Base-by-base conservation (phyloP, 1,140 invertebrate species). In the Pseudobourletiella spinata region DNA sequence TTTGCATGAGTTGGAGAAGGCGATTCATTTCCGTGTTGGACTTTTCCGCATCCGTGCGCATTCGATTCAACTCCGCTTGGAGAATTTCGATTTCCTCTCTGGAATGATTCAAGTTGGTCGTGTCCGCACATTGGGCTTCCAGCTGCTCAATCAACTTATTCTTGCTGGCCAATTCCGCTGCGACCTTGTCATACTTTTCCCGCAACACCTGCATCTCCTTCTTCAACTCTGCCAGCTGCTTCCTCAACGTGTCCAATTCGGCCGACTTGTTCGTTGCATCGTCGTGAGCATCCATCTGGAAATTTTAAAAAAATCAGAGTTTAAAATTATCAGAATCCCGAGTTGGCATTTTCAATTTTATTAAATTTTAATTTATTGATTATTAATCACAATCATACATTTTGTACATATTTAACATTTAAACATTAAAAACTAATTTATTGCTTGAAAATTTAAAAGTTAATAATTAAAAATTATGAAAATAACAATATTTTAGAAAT, bases 1-100 rank as follows among this genome's bases (percentile, higher is more conserved):
- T 93, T 79, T 95, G 90, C 72, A 97, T 86, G 35, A 96, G 81
- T 74, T 94, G 86, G 66, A 95, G 78, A 61, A 97, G 76, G 71
- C 52, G 28, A 55, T 30, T 55, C 52, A 55, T 55, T 39, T 55
- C 52, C 4, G 52, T 8, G n/a, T 8, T 35, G 11, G 28, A 35
- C 18, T 8, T 51, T 32, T 51, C 28, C 16, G 16, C 44, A n/a
- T 59, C 43, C 2, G 42, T 39, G 6, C 26, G 3, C 57, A 48
- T 22, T 20, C 62, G 42, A 24, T 44, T 18, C 32, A 48, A 15
- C 54, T 55, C 29, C 35, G 25, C 26, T 22, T 29, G 15, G 26
- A 44, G 30, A 39, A 64, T 59, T 51, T 25, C 22, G 3, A 46
- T 2, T 50, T 59, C 4, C n/a, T 48, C 18, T 3, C 2, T 59